phyloP scores from a whole-genome alignment of 2,113 vertebrate species.

The Prietella phreatophila region DNA sequence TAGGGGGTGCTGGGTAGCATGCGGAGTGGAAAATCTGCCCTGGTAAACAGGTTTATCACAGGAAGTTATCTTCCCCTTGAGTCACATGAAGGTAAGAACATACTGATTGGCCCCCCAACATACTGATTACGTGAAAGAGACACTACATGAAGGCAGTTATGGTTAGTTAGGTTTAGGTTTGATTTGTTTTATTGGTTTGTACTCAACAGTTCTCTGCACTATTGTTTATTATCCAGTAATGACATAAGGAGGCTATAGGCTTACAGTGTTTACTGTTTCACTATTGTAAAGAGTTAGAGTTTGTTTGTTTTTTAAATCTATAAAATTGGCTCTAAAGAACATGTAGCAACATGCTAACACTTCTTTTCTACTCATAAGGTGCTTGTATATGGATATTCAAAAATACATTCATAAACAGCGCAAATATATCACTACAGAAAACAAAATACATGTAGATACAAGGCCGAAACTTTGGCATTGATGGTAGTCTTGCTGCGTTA shows the following conservation, averaged over 20 bases:
- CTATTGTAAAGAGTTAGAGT: neutral
- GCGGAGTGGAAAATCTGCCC: conserved; percentile 86
- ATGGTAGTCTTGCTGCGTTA: neutral
- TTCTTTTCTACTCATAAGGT: neutral
- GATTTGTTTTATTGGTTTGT: neutral
- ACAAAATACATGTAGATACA: neutral
- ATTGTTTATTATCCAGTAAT: neutral
- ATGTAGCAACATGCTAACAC: neutral
- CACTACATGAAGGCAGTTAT: neutral
- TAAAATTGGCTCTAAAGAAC: neutral
- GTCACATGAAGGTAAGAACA: conserved; percentile 80
- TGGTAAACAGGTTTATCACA: conserved; percentile 91
- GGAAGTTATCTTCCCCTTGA: conserved; percentile 86
- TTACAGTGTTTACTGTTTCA: neutral
- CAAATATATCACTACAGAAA: neutral
- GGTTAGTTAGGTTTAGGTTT: neutral
- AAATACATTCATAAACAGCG: neutral
- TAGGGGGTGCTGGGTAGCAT: conserved; percentile 88
- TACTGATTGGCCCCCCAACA: neutral
- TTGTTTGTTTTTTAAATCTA: neutral
- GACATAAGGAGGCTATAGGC: too few species aligned
- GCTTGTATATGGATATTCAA: neutral
- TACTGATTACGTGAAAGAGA: neutral
- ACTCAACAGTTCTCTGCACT: neutral
- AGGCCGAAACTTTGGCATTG: neutral